Conservation (phyloP, 2,888 invertebrate species). For the Heteropelma amictum region DNA sequence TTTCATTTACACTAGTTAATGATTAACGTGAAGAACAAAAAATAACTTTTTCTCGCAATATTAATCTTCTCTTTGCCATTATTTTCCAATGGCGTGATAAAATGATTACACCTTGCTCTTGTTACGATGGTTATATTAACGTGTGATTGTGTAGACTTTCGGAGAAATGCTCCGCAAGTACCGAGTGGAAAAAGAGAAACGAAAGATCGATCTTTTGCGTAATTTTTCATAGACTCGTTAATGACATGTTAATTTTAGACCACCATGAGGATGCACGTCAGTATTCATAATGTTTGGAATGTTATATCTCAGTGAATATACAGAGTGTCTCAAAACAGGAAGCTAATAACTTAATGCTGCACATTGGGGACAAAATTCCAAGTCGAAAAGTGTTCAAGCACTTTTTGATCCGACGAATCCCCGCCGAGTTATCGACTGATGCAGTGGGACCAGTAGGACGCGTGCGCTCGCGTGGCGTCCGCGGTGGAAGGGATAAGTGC, state of each 20-base stretch:
- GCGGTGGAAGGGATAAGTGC: too few relatives aligned
- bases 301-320: too few relatives aligned
- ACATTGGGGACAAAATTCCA: too few relatives aligned
- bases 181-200: constrained; percentile 19
- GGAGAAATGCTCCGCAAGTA: constrained; percentile 25
- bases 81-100: not conserved
- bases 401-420: too few relatives aligned
- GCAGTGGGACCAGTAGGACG: too few relatives aligned
- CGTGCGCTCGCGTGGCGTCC: too few relatives aligned
- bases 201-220: constrained; percentile 27
- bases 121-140: not conserved
- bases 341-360: too few relatives aligned
- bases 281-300: not conserved
- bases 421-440: too few relatives aligned
- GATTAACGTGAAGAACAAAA: too few relatives aligned
- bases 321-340: too few relatives aligned
- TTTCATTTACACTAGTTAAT: too few relatives aligned
- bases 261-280: constrained; percentile 16
- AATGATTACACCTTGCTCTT: not conserved
- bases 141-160: not conserved
- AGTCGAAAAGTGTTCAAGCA: too few relatives aligned
- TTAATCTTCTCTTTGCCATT: not conserved
- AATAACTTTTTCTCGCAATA: not conserved
- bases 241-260: constrained; percentile 41
- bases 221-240: constrained; percentile 31